Percentiles rank a stretch among this genome's conserved stretches.
Evolutionary conservation across 2,888 invertebrate species (phyloP).

Genomic region (Macropis europaea): DNA sequence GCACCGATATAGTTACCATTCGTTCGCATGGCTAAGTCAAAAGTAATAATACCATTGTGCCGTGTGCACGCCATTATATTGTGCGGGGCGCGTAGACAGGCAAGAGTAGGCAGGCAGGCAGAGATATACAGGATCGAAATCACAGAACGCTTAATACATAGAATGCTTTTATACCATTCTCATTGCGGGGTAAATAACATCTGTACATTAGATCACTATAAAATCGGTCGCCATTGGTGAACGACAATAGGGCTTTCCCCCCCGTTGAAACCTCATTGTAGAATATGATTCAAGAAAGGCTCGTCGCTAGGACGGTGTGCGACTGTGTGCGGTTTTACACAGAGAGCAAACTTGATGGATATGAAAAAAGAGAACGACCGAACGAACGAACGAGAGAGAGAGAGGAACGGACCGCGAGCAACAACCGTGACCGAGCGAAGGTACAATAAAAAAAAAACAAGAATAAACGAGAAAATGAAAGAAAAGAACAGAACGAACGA

Average conservation of each 20-base stretch:
- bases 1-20: constrained; percentile 35
- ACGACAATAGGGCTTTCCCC: constrained; percentile 71
- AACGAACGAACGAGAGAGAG: not conserved
- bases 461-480: not conserved
- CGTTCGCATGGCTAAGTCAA: constrained; percentile 39
- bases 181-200: constrained; percentile 78
- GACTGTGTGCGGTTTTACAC: constrained; percentile 54
- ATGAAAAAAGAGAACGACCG: not conserved
- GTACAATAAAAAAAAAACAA: not conserved
- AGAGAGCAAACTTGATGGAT: constrained; percentile 50
- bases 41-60: constrained; percentile 38
- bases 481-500: constrained; percentile 9
- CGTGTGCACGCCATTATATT: not conserved
- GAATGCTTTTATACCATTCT: constrained; percentile 75
- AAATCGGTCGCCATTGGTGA: constrained; percentile 75
- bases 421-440: too few species aligned
- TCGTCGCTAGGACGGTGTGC: constrained; percentile 66
- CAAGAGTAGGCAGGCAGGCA: constrained; percentile 34
- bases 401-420: not conserved
- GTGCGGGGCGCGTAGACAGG: constrained; percentile 13
- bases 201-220: constrained; percentile 79
- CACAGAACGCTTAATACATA: constrained; percentile 67
- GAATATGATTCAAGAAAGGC: constrained; percentile 74
- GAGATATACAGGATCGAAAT: constrained; percentile 72
- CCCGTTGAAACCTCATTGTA: constrained; percentile 75